A percentile compares a stretch with the other conserved stretches of the same genome.
phyloP scores from a whole-genome alignment of 2,113 vertebrate genomes.

The Enhydra lutris region DNA sequence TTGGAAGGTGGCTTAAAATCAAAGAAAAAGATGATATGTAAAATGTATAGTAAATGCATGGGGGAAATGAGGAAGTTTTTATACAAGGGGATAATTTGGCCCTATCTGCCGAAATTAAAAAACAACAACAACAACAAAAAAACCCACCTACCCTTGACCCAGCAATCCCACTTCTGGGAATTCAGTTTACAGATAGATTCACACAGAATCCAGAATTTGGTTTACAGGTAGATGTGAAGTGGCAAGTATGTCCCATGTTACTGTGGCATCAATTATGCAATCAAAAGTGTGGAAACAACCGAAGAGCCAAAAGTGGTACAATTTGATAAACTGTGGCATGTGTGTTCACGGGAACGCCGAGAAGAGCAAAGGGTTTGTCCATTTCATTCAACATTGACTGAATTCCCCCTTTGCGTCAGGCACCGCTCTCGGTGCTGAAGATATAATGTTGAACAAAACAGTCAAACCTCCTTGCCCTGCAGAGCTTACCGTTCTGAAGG shows the following conservation, averaged over 20 bases:
- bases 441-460: neutral
- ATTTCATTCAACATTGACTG: neutral
- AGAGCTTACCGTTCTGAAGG: neutral
- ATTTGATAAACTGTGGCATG: neutral
- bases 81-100: neutral
- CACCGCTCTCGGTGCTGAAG: neutral
- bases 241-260: neutral
- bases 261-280: neutral
- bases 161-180: neutral
- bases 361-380: neutral
- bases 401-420: neutral
- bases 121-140: neutral
- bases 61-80: neutral
- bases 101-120: neutral
- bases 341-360: accelerated
- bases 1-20: neutral
- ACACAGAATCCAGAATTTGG: neutral
- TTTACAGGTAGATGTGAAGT: neutral
- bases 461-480: neutral
- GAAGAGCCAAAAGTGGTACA: neutral
- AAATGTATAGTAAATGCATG: neutral
- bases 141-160: neutral
- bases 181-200: neutral
- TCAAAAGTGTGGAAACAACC: neutral
- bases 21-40: neutral